Percentiles rank a stretch among this genome's conserved stretches.
These are phyloP conservation scores for Peromyscus eremicus DNA, from an alignment of 2,797 vertebrate genomes.

Conservation along the genomic window DNA sequence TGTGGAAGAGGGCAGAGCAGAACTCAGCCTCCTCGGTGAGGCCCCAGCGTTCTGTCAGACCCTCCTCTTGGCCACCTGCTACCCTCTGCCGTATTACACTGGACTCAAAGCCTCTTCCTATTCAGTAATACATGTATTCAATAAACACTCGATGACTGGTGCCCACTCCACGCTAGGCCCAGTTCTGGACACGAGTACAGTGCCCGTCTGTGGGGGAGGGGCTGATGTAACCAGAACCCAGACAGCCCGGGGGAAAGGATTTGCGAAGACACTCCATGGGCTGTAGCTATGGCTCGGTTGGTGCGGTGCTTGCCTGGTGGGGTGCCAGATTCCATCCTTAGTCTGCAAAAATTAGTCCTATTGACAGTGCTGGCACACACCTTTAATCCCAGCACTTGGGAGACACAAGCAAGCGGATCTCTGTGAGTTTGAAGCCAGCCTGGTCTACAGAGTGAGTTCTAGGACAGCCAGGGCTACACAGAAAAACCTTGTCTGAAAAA, in stretches of 20 bases:
- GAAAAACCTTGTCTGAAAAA: not conserved
- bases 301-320: not conserved
- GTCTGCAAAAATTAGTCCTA: not conserved
- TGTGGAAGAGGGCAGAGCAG: not conserved
- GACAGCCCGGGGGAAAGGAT: not conserved
- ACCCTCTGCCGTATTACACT: constrained; percentile 57
- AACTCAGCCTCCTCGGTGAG: not conserved
- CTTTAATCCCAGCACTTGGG: not conserved
- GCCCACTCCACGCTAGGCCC: constrained; percentile 63
- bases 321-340: not conserved
- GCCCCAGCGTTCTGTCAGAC: not conserved
- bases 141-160: constrained; percentile 79
- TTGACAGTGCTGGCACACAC: not conserved
- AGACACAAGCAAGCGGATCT: not conserved
- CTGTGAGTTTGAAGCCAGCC: not conserved
- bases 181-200: constrained; percentile 46
- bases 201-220: not conserved
- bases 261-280: not conserved
- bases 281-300: not conserved
- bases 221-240: not conserved
- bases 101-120: constrained; percentile 77
- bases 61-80: not conserved
- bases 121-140: constrained; percentile 80
- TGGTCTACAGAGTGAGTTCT: not conserved
- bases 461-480: not conserved